Evolutionary conservation across 2,797 vertebrate species (phyloP), one percentile per base, ranked within the genome.

Genomic region (Phrynocephalus vlangalii): DNA sequence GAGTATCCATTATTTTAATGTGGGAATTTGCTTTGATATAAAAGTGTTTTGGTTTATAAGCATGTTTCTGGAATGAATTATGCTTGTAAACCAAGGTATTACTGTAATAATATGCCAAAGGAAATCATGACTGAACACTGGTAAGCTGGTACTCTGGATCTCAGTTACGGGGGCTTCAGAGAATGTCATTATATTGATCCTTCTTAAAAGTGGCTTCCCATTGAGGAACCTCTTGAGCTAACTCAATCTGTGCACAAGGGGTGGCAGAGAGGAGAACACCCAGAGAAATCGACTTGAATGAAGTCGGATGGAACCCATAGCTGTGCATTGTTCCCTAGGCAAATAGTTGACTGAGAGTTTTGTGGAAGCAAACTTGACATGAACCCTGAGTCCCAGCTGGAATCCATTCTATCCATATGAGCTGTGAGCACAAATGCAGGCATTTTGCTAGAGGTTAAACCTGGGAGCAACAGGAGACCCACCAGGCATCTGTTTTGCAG

Each of bases 361-460:
- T 88, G 78, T 56, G 81, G 30, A 15, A 85, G 11, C 82, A 88
- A 88, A 83, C 87, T 77, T 56, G 7, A 28, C 30, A 70, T 68
- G 83, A 88, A 88, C 79, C 60, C 78, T 68, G 78, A 76, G 81
- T 76, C 83, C 83, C 87, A 88, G 71, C 71, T 82, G 83, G 83
- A 88, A 85, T 85, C 70, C 44, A 60, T 81, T 88, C 63, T 76
- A 71, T 70, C 44, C 60, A 20, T 70, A 68, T 70, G 71, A 87
- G 86, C 60, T 87, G 50, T 52, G 68, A 67, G 70, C 48, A 67
- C 52, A 63, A 70, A 80, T 67, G 60, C 68, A 33, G 52, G 63
- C 68, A 81, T 70, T 88, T 88, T 81, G 87, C 83, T 82, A 82
- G 70, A 82, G 77, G 83, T 82, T 85, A 82, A 82, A 72, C 70